Evolutionary conservation across 2,888 invertebrate genomes (phyloP), one percentile per base, ranked within the genome.

Genomic region (Lithosia quadra): DNA sequence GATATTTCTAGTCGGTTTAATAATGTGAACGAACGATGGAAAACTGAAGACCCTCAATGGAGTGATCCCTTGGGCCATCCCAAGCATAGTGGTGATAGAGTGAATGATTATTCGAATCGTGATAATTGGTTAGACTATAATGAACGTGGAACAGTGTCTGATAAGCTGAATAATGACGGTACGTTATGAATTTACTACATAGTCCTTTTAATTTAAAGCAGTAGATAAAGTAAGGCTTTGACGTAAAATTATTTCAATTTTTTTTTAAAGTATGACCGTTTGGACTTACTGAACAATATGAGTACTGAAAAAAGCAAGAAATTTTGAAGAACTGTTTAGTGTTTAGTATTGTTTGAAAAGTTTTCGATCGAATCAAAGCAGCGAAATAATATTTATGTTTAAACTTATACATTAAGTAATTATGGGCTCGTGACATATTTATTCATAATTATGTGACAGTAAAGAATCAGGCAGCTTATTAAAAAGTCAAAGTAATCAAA

Each of bases 1-100:
- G 93, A 94, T 75, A 90, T 94, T 55, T 86, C 86, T 78, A 89
- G 84, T 71, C 88, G 86, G 62, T 92, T 89, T 74, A 84, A 90
- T 65, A 84, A 84, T 69, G 83, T 91, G 61, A 90, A 92, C 71
- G 83, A 84, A n/a, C 78, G 81, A 63, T 91, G 88, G 86, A 87
- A 85, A 67, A 77, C 72, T 68, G 76, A 80, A 11, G 69, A 80
- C 21, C 83, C 80, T 9, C 72, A 80, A 70, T 80, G 80, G 82
- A 79, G 70, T 75, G 77, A 78, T 58, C 74, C 75, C 59, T 75
- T 81, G 73, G 69, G 76, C 55, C 69, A 80, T 60, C 73, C 73
- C 59, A 66, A 77, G 67, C 71, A 80, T 53, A 78, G 67, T 73
- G 82, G 73, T 70, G 70, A 73, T 66, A 73, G 72, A 71, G 64